Evolutionary conservation across 2,888 invertebrate species (phyloP), one percentile per base, ranked within the genome.

Genomic region (Plagodis pulveraria): DNA sequence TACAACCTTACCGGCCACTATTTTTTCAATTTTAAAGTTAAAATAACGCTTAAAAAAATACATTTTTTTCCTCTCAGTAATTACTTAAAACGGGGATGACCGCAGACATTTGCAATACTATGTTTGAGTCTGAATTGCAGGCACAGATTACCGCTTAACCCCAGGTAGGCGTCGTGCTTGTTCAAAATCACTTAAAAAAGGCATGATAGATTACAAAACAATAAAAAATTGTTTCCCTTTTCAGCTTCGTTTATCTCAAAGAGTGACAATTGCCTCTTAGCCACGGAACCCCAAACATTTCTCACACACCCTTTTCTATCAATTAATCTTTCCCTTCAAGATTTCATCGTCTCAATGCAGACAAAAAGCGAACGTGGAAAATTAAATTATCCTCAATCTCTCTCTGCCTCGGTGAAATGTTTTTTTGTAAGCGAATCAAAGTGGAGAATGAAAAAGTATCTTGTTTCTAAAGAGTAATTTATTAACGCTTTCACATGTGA

Each of bases 361-460:
- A 65, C 57, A 66, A 67, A 65, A 62, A 65, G 60, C 59, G 58
- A 63, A 62, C 56, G 64, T 61, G 55, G 65, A 62, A 66, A 66
- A 67, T 64, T 66, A 64, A 67, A 69, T 67, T 62, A 65, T 63
- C 58, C 56, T 50, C 67, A 52, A 69, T 69, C 59, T 58, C 52
- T 68, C 65, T 65, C 50, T 51, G 57, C 59, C 47, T 44, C 12
- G 45, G 36, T 48, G 6, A 50, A 55, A 59, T 54, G 51, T 57
- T 56, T 56, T 58, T 55, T 57, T 49, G 40, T n/a, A 40, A 32
- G 36, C 35, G 44, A 44, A 51, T 51, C 51, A 51, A 51, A 51
- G 44, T 10, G 35, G 6, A 12, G 35, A 43, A 36, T 44, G 22
- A 51, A 51, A 50, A 51, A 36, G 36, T 35, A 49, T 33, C 51